Evolutionary conservation across 1,140 invertebrate genomes (phyloP).

Genomic region (Orussus abietinus): DNA sequence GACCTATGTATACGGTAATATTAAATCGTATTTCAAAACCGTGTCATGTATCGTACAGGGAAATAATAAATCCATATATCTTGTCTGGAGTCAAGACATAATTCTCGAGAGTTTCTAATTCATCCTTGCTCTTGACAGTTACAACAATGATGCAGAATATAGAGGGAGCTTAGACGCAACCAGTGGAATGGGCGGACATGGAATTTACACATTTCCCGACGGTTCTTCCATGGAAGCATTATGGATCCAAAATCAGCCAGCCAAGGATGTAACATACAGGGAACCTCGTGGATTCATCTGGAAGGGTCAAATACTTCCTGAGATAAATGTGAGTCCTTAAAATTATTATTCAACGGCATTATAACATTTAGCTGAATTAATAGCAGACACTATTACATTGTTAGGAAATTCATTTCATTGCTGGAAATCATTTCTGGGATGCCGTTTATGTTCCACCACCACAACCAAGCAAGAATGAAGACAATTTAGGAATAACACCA

Average conservation of each 20-base stretch:
- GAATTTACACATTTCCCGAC: constrained; percentile 28
- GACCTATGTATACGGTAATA: constrained; percentile 20
- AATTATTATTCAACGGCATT: not conserved
- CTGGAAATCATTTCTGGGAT: constrained; percentile 26
- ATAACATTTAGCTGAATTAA: not conserved
- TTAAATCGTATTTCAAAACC: not conserved
- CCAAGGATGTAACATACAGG: constrained; percentile 16
- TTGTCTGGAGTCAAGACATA: not conserved
- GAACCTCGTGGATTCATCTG: constrained; percentile 24
- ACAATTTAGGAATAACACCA: no score
- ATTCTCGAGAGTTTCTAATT: not conserved
- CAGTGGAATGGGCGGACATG: constrained; percentile 19
- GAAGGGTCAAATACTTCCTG: constrained; percentile 10
- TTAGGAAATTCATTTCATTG: constrained; percentile 20
- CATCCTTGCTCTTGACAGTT: constrained; percentile 11
- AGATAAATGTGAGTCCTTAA: constrained; percentile 6
- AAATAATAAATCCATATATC: not conserved
- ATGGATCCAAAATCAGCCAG: constrained; percentile 24
- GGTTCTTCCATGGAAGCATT: constrained; percentile 16
- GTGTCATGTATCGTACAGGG: constrained; percentile 1
- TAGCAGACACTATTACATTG: constrained; percentile 1
- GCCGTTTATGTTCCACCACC: no score
- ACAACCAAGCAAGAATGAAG: no score
- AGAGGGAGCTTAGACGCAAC: constrained; percentile 18
- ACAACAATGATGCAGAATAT: constrained; percentile 24